phyloP scores from a whole-genome alignment of 2,113 vertebrate species.

The Caranx melampygus region DNA sequence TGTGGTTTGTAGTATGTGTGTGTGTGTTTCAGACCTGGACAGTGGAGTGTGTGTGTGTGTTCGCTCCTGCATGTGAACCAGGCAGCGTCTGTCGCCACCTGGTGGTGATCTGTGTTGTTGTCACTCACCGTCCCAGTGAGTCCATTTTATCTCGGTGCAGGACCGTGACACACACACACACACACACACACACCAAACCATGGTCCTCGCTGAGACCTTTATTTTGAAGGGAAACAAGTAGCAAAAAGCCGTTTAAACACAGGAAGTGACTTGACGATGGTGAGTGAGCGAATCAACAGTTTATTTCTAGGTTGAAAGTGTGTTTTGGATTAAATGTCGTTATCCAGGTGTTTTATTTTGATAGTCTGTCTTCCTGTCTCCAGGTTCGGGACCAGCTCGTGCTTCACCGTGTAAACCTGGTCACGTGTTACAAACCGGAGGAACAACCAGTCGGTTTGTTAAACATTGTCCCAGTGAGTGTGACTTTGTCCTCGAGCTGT shows the following conservation, averaged over 20 bases:
- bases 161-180: neutral
- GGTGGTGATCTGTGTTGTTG: neutral
- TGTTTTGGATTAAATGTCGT: neutral
- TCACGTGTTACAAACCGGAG: slow-evolving; percentile 35
- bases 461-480: neutral
- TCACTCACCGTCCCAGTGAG: neutral
- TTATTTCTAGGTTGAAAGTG: neutral
- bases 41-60: too few relatives aligned
- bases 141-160: neutral
- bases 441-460: neutral
- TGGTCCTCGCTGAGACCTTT: neutral
- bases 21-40: neutral
- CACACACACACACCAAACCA: neutral
- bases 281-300: neutral
- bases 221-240: neutral
- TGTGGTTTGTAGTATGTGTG: neutral
- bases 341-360: slow-evolving; percentile 17
- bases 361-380: neutral
- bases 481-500: neutral
- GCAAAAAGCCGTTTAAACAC: neutral
- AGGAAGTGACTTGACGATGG: neutral
- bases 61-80: neutral
- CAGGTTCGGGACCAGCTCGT: neutral
- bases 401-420: neutral
- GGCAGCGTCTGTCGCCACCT: slow-evolving; percentile 53